Evolutionary conservation across 1,140 invertebrate genomes (phyloP).

Genomic region (Drosophila pseudoananassae): DNA sequence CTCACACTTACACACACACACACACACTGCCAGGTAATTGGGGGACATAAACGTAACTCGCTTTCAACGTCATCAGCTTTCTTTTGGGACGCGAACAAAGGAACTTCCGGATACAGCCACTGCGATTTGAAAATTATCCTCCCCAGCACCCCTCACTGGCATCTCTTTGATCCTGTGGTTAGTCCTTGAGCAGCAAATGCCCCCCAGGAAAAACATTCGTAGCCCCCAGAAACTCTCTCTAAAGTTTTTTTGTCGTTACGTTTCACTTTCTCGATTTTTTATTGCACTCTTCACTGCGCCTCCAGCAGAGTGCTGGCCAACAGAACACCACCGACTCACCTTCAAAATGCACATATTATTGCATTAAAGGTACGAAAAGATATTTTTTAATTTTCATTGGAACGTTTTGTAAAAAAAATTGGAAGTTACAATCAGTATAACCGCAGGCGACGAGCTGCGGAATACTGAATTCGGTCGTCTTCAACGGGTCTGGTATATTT

Average conservation of each 20-base stretch:
- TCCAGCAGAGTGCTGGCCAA: neutral
- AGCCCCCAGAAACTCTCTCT: slow-evolving; percentile 39
- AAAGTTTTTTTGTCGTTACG: slow-evolving; percentile 51
- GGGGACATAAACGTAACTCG: slow-evolving; percentile 59
- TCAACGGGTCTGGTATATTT: neutral
- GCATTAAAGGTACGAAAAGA: slow-evolving; percentile 74
- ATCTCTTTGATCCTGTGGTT: neutral
- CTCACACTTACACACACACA: slow-evolving; percentile 8
- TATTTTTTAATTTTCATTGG: slow-evolving; percentile 75
- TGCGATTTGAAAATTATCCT: neutral
- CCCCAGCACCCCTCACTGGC: neutral
- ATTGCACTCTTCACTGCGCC: neutral
- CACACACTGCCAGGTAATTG: slow-evolving; percentile 23
- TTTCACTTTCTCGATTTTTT: slow-evolving; percentile 64
- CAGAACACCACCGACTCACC: slow-evolving; percentile 52
- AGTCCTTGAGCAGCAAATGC: slow-evolving; percentile 25
- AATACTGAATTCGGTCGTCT: slow-evolving; percentile 19
- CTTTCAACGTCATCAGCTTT: slow-evolving; percentile 79
- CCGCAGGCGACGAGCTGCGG: slow-evolving; percentile 27
- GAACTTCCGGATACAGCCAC: slow-evolving; percentile 12
- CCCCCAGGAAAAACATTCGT: slow-evolving; percentile 13
- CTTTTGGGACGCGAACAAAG: slow-evolving; percentile 71
- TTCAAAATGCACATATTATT: slow-evolving; percentile 82
- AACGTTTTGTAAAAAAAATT: slow-evolving; percentile 65
- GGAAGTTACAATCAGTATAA: slow-evolving; percentile 46